These are phyloP conservation scores for Herpetotheres cachinnans DNA, from an alignment of 2,113 vertebrate species.

Conservation along the genomic window DNA sequence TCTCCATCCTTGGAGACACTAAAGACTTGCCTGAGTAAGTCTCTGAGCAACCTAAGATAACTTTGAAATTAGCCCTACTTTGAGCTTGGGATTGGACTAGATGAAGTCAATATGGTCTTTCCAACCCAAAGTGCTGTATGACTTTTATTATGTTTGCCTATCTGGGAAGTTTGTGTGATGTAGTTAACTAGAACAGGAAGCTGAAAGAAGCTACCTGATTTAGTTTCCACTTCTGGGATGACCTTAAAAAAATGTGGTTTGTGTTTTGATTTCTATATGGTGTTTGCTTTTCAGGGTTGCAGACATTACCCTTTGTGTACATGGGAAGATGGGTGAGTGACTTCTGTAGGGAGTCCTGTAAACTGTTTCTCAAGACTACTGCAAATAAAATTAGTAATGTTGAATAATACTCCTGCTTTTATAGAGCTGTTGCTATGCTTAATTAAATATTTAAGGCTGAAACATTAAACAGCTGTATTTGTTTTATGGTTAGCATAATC, in stretches of 20 bases:
- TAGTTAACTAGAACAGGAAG: not conserved
- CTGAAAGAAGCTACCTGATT: not conserved
- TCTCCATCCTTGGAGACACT: not conserved
- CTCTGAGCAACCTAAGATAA: not conserved
- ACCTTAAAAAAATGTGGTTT: not conserved
- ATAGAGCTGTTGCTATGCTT: not conserved
- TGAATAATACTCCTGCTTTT: not conserved
- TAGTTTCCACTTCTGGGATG: not conserved
- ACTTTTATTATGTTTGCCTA: fast-evolving
- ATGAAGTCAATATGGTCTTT: not conserved
- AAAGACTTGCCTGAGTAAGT: not conserved
- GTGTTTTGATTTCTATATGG: not conserved
- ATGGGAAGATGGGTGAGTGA: not conserved
- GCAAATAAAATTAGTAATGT: not conserved
- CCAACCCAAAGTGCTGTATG: not conserved
- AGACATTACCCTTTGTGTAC: not conserved
- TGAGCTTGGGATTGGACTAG: not conserved
- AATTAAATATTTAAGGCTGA: not conserved
- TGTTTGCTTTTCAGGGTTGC: not conserved
- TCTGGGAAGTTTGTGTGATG: not conserved
- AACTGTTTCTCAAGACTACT: not conserved
- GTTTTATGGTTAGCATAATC: not conserved
- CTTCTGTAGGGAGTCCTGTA: not conserved
- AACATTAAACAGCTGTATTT: not conserved
- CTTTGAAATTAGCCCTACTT: not conserved